Base-by-base conservation (phyloP, 2,113 vertebrate genomes). In the Mohoua ochrocephala region DNA sequence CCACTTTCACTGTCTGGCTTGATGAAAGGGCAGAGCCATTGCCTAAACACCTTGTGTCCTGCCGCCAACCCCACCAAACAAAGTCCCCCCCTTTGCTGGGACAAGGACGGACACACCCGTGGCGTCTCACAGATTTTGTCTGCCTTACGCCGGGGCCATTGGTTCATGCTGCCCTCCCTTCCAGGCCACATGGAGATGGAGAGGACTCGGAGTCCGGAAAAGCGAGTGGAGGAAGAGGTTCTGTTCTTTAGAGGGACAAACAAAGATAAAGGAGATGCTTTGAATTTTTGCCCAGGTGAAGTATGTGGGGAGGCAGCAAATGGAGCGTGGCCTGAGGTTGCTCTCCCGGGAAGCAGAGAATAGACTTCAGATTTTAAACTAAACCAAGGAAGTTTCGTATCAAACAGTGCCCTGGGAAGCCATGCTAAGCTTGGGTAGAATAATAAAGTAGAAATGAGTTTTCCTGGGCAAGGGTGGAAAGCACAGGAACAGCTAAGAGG, bases 231-330 rank as follows among this genome's bases (percentile, higher is more conserved):
- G 69, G 71, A 82, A 81, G 31, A 39, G 54, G n/a, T 82, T 78
- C 11, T 68, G 8, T 49, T 65, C 57, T 69, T 84, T 14, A 22
- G 70, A 83, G 78, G 42, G 35, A 69, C 20, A 87, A 96, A 78
- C 56, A 89, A 49, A 91, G 87, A 60, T 45, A 89, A 96, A 94
- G 22, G 65, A 93, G 50, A 82, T 76, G 87, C 49, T 94, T 90
- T 82, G 91, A 39, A 82, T 84, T 84, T 93, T 79, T 94, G 81
- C 70, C 69, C 24, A 56, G 77, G 56, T 41, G 44, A 92, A 91
- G 47, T 85, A 74, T 18, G n/a, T 0, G 3, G 19, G 52, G 61
- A 92, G 80, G 73, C 68, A 67, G 26, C 50, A 61, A 79, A 45
- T 0, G 3, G 42, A 87, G 47, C 3, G 33, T 84, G 89, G 67